Base-by-base conservation (phyloP, 37 sponge, comb jelly and placozoan species). In the Ianthella basta region DNA sequence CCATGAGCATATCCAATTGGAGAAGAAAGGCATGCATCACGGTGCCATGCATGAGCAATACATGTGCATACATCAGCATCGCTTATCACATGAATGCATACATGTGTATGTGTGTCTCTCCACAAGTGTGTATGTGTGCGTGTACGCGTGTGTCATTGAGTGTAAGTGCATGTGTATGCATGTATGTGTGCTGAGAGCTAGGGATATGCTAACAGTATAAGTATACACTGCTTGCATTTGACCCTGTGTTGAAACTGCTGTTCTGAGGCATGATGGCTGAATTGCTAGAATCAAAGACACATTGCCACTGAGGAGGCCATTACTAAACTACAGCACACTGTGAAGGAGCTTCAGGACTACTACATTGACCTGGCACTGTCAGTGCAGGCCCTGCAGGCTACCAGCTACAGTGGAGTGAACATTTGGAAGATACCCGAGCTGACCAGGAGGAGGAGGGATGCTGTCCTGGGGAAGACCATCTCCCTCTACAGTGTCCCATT, bases 401-500 rank as follows among this genome's bases (percentile, higher is more conserved):
- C 92, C 39, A 86, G 88, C 56, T 91, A 89, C 83, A 83, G 56
- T 78, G 92, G 92, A 29, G 80, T 73, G 8, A 89, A 83, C 36
- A 80, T 90, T 23, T 95, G 95, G 95, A 95, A 91, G 81, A 89
- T 95, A 30, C 87, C 95, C 1, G 92, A 95, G 32, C 59, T 95
- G 21, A 39, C 53, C 10, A 30, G 92, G 27, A 65, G 90, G 32
- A 89, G 88, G 59, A 55, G 85, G 10, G 95, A 95, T 24, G 95
- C 95, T 53, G 84, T 60, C 20, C 56, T 63, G 21, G 95, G 92
- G 2, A 88, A 60, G 60, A 90, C 89, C 4, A 44, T 95, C 54
- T 95, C 95, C 1, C 84, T 95, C n/a, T 95, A 95, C 80, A 86
- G 87, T 56, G 92, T 92, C 33, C 95, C 95, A 0, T 95, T 95